Conservation (phyloP, 2,888 invertebrate genomes). For the Noctua comes region DNA sequence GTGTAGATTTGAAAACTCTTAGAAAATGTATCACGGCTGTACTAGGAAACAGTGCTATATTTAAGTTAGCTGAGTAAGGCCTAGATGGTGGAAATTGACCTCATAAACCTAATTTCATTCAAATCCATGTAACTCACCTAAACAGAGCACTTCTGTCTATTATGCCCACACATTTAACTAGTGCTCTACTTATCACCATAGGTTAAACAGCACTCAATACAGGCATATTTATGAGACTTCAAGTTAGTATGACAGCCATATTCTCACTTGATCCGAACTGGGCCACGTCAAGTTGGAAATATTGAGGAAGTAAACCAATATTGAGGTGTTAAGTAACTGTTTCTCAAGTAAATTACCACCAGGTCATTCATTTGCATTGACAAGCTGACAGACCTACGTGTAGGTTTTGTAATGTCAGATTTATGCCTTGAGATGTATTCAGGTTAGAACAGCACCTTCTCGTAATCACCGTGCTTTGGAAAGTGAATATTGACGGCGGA, state of each 20-base stretch:
- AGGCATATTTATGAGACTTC: constrained; percentile 24
- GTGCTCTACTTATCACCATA: constrained; percentile 6
- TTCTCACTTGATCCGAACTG: constrained; percentile 45
- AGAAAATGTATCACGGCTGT: too few species aligned
- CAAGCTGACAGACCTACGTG: constrained; percentile 48
- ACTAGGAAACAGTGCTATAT: too few species aligned
- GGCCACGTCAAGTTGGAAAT: constrained; percentile 69
- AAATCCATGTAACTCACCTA: not conserved
- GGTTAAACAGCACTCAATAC: constrained; percentile 7
- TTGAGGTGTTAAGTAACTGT: constrained; percentile 51
- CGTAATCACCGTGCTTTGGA: not conserved
- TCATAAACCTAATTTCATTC: not conserved
- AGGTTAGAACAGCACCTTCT: not conserved
- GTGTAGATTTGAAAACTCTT: too few species aligned
- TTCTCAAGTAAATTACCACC: constrained; percentile 50
- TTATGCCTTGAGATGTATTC: constrained; percentile 17
- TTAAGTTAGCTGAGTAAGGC: too few species aligned
- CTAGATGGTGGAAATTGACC: too few species aligned
- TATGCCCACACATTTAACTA: not conserved
- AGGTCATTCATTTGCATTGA: constrained; percentile 55
- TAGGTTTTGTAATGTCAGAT: constrained; percentile 25
- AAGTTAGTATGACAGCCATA: constrained; percentile 21
- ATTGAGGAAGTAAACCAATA: constrained; percentile 71
- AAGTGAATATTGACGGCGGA: constrained; percentile 9
- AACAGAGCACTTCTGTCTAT: not conserved